phyloP scores from a whole-genome alignment of 2,797 vertebrate genomes.

The Poecilia wingei region DNA sequence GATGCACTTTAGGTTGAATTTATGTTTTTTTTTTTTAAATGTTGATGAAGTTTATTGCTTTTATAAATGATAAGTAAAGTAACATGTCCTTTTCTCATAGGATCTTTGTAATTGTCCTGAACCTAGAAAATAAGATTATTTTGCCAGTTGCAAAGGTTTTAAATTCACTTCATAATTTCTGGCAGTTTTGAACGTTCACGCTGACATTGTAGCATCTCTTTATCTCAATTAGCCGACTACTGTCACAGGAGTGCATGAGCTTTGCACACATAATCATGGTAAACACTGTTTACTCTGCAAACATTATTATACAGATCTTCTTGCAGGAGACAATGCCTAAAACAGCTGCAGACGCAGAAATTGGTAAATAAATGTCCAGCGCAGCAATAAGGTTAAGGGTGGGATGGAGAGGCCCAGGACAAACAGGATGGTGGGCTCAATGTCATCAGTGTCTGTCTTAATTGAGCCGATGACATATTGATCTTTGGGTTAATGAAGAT shows the following conservation, averaged over 20 bases:
- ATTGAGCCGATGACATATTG: constrained; percentile 78
- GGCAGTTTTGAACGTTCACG: constrained; percentile 5
- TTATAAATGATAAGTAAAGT: background rate
- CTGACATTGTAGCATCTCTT: constrained; percentile 36
- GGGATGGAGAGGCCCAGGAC: constrained; percentile 67
- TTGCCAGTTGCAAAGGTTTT: constrained; percentile 9
- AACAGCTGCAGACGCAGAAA: constrained; percentile 22
- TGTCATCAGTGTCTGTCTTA: constrained; percentile 72
- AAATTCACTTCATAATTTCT: constrained; percentile 5
- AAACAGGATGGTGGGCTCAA: constrained; percentile 70
- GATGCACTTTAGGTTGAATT: background rate
- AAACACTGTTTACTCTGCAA: constrained; percentile 67
- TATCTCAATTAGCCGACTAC: constrained; percentile 52
- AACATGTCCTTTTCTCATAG: background rate
- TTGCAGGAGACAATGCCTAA: constrained; percentile 28
- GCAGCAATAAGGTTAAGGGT: constrained; percentile 45
- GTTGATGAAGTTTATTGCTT: background rate
- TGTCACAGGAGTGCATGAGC: constrained; percentile 33
- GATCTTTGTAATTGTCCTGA: background rate
- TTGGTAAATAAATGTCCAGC: constrained; percentile 20
- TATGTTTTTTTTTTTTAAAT: background rate
- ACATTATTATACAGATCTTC: constrained; percentile 59
- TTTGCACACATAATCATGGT: constrained; percentile 51
- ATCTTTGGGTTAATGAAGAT: constrained; percentile 80
- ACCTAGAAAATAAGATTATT: constrained; percentile 13